A percentile compares a stretch with the other conserved stretches of the same genome.
Evolutionary conservation across 2,888 invertebrate species (phyloP).

Genomic region (Crossocerus cetratus): DNA sequence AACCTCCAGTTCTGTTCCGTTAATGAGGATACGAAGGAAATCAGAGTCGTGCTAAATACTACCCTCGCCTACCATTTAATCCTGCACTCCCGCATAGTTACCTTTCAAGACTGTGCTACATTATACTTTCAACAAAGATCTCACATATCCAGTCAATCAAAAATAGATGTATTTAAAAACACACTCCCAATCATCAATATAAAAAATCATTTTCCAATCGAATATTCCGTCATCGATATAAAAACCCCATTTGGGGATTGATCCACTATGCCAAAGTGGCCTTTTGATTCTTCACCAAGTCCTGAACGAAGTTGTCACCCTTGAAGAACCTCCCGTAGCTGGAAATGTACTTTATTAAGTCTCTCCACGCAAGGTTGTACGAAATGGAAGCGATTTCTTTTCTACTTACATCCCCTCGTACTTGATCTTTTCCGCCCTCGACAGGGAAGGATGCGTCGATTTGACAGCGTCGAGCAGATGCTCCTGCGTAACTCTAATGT

Average conservation of each 20-base stretch:
- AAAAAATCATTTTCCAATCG: too few relatives aligned
- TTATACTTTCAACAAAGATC: too few relatives aligned
- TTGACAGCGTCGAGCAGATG: constrained; percentile 83
- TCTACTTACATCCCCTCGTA: constrained; percentile 87
- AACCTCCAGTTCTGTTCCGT: constrained; percentile 9
- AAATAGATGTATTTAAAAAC: too few relatives aligned
- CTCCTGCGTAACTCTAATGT: constrained; percentile 78
- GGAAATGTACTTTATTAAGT: constrained; percentile 42
- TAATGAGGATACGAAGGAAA: constrained; percentile 22
- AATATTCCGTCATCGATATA: too few relatives aligned
- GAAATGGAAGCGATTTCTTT: background rate
- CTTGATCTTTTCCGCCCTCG: constrained; percentile 82
- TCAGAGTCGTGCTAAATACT: background rate
- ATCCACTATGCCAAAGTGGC: constrained; percentile 80
- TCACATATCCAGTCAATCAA: too few relatives aligned
- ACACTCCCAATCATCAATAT: too few relatives aligned
- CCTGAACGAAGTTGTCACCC: constrained; percentile 79
- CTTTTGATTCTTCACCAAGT: constrained; percentile 78
- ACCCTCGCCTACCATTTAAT: too few relatives aligned
- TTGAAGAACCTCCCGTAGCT: constrained; percentile 83
- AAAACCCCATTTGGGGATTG: background rate
- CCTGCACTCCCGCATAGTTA: too few relatives aligned
- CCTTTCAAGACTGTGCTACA: too few relatives aligned
- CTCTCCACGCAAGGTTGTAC: too few relatives aligned
- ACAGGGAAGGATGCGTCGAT: constrained; percentile 88